Evolutionary conservation across 2,797 vertebrate species (phyloP).

Genomic region (Leptatherina wallacei): DNA sequence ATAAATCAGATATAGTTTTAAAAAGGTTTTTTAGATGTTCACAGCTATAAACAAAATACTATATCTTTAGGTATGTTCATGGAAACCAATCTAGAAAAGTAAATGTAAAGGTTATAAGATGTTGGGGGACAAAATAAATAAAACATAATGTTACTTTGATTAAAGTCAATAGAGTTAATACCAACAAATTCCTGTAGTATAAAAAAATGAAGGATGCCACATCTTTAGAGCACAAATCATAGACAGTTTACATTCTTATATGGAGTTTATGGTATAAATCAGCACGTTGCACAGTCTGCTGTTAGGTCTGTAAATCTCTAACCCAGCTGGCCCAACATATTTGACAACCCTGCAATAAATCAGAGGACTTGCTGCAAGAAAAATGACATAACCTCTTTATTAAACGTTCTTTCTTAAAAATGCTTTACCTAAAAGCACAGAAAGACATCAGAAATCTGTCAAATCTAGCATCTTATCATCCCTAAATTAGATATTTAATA

Average conservation of each 20-base stretch:
- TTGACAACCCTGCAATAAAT: slow-evolving; percentile 25
- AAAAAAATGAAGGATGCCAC: slow-evolving; percentile 18
- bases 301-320: slow-evolving; percentile 32
- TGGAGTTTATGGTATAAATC: slow-evolving; percentile 49
- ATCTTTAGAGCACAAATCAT: slow-evolving; percentile 27
- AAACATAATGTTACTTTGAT: neutral
- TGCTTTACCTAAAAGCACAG: neutral
- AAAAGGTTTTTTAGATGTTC: neutral
- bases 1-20: neutral
- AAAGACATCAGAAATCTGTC: neutral
- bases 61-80: neutral
- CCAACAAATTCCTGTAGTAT: slow-evolving; percentile 9
- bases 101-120: neutral
- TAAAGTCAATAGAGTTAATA: slow-evolving; percentile 11
- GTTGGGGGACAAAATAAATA: neutral
- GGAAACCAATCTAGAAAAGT: neutral
- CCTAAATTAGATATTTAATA: neutral
- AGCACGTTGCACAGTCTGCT: slow-evolving; percentile 25
- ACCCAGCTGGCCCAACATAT: slow-evolving; percentile 32
- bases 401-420: slow-evolving; percentile 5
- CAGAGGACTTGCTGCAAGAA: neutral
- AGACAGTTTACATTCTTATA: slow-evolving; percentile 36
- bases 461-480: neutral
- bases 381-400: slow-evolving; percentile 12
- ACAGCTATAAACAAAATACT: neutral